Evolutionary conservation across 2,888 invertebrate species (phyloP).

Genomic region (Sphaerophoria taeniata): DNA sequence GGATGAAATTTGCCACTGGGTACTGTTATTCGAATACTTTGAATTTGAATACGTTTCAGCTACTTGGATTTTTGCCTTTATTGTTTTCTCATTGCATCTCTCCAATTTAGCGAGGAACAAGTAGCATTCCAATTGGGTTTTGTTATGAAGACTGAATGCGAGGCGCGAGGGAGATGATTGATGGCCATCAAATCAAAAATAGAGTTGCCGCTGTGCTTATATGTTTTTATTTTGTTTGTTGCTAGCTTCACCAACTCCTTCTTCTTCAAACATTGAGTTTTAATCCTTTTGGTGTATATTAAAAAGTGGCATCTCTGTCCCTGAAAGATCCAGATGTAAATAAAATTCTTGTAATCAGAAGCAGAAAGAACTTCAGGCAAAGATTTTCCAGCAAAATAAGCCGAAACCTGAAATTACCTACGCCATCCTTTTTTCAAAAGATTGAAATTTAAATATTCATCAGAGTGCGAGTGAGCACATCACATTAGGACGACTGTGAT

Average conservation of each 20-base stretch:
- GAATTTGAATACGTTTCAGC: no score
- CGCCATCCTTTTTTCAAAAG: slow-evolving; percentile 22
- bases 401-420: background rate
- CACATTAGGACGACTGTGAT: slow-evolving; percentile 5
- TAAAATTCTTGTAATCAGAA: no score
- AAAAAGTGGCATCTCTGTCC: background rate
- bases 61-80: slow-evolving; percentile 10
- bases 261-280: no score
- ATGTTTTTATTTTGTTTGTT: background rate
- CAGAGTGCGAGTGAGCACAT: slow-evolving; percentile 1
- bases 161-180: slow-evolving; percentile 25
- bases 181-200: background rate
- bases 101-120: background rate
- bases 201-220: background rate
- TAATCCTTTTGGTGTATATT: no score
- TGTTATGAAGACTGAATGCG: slow-evolving; percentile 6
- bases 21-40: no score
- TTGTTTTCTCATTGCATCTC: slow-evolving; percentile 35
- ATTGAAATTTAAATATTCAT: slow-evolving; percentile 49
- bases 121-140: slow-evolving; percentile 32
- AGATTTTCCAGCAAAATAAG: slow-evolving; percentile 1
- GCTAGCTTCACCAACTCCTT: no score
- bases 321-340: background rate
- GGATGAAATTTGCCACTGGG: no score
- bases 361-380: background rate